phyloP scores from a whole-genome alignment of 2,113 vertebrate genomes.

The Forbesichthys papilliferus region DNA sequence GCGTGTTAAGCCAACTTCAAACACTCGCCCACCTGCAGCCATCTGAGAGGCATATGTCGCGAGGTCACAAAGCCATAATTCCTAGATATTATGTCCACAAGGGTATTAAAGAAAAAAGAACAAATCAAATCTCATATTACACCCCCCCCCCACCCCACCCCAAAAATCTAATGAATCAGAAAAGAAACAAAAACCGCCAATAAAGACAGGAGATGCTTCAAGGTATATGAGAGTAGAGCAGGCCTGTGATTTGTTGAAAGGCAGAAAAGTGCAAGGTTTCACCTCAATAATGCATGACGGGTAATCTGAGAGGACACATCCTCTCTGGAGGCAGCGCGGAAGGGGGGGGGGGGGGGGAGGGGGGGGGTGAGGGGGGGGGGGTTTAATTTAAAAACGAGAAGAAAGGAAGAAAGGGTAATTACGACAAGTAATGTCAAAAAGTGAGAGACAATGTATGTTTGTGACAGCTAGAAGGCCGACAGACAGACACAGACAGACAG shows the following conservation, averaged over 20 bases:
- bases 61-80: constrained; percentile 22
- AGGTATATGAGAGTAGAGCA: constrained; percentile 13
- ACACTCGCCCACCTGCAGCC: constrained; percentile 31
- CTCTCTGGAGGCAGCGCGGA: constrained; percentile 2
- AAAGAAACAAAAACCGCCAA: constrained; percentile 46
- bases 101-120: constrained; percentile 1
- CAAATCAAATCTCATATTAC: constrained; percentile 35
- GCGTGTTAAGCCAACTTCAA: constrained; percentile 28
- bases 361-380: constrained; percentile 13
- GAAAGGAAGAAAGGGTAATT: neutral
- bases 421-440: neutral
- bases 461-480: neutral
- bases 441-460: neutral
- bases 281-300: constrained; percentile 69
- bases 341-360: neutral
- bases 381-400: constrained; percentile 10
- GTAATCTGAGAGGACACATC: constrained; percentile 58
- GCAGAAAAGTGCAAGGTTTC: constrained; percentile 47
- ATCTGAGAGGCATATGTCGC: constrained; percentile 17
- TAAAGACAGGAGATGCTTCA: constrained; percentile 37
- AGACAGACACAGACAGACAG: neutral
- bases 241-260: constrained; percentile 50
- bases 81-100: constrained; percentile 31
- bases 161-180: constrained; percentile 43
- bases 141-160: neutral